Conservation (phyloP, 1,140 invertebrate genomes). For the Papilio xuthus region DNA sequence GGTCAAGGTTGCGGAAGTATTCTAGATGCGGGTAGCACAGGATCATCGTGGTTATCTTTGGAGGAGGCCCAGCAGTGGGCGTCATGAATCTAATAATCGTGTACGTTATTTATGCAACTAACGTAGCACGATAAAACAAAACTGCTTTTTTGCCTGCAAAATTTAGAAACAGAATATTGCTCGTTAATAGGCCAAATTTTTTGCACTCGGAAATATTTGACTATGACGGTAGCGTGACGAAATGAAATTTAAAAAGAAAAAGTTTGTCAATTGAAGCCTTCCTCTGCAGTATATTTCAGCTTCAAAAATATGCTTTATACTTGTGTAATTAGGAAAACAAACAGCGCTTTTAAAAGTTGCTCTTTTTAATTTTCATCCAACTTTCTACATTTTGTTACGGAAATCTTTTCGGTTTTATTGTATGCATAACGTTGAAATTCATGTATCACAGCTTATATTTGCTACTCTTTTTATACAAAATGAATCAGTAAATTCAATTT, state of each 20-base stretch:
- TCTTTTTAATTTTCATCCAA: slow-evolving; percentile 18
- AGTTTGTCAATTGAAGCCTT: slow-evolving; percentile 4
- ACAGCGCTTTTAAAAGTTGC: slow-evolving; percentile 2
- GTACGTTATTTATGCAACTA: no score
- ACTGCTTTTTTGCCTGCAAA: not conserved
- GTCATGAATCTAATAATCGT: no score
- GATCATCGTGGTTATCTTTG: no score
- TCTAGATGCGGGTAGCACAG: no score
- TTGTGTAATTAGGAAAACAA: slow-evolving; percentile 16
- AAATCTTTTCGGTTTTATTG: slow-evolving; percentile 3
- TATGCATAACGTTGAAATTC: not conserved
- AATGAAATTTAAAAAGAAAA: not conserved
- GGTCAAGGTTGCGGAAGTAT: no score
- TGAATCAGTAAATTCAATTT: not conserved
- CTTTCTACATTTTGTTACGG: not conserved
- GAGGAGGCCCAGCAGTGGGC: no score
- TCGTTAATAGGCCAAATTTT: not conserved
- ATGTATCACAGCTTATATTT: not conserved
- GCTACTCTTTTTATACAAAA: not conserved
- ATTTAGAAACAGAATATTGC: not conserved
- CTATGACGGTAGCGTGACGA: not conserved
- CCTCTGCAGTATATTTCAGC: not conserved
- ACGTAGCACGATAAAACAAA: no score
- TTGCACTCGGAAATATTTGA: not conserved
- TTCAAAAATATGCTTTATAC: slow-evolving; percentile 5